phyloP scores from a whole-genome alignment of 2,113 vertebrate species.

The Acrocephalus kingi region DNA sequence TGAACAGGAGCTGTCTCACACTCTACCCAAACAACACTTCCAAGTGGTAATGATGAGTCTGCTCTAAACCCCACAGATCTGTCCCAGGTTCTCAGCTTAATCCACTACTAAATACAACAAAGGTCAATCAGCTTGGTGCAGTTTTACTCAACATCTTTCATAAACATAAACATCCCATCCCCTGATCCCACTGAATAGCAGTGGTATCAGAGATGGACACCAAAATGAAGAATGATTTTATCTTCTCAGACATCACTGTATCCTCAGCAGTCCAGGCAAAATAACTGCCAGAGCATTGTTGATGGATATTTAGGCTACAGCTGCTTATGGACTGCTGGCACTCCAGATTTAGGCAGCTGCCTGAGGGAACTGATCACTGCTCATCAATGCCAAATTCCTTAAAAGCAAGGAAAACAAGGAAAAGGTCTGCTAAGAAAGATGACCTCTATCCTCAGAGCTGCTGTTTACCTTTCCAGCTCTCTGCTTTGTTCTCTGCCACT shows the following conservation, averaged over 20 bases:
- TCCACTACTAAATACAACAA: not conserved
- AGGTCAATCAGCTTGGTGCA: not conserved
- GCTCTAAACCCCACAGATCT: not conserved
- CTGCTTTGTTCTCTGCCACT: not conserved
- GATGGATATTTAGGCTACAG: not conserved
- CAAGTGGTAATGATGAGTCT: not conserved
- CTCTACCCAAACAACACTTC: not conserved
- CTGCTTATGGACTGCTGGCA: not conserved
- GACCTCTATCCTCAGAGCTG: not conserved
- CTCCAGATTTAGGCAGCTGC: not conserved
- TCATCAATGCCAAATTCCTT: not conserved
- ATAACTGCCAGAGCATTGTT: not conserved
- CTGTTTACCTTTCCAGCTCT: not conserved
- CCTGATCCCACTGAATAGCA: not conserved
- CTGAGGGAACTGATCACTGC: not conserved
- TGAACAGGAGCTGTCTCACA: not conserved
- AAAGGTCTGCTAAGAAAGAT: not conserved
- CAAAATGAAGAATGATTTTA: not conserved
- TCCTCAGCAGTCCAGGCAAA: not conserved
- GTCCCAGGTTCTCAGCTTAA: not conserved
- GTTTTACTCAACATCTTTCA: not conserved
- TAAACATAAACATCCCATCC: not conserved
- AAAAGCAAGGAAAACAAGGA: not conserved
- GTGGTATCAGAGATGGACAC: not conserved
- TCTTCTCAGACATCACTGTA: not conserved